Evolutionary conservation across 2,888 invertebrate genomes (phyloP).

Genomic region (Hirtodrosophila cameraria): DNA sequence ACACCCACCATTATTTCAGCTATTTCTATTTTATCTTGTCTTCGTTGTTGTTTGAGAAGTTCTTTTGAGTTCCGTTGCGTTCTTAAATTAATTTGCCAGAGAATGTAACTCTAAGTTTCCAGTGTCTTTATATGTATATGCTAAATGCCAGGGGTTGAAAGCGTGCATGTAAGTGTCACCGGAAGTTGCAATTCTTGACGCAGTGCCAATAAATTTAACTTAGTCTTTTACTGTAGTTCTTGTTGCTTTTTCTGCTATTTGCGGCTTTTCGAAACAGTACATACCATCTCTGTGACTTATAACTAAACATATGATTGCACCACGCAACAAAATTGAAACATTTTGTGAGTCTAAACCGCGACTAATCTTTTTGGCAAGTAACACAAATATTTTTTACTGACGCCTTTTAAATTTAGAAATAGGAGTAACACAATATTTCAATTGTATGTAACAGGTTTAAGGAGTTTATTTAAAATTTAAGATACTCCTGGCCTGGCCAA

Average conservation of each 20-base stretch:
- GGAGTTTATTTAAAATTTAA: no score
- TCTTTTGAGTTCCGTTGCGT: conserved; percentile 66
- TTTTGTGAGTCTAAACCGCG: no score
- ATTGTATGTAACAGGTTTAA: no score
- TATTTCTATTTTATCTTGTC: conserved; percentile 78
- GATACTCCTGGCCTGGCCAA: no score
- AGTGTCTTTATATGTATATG: conserved; percentile 33
- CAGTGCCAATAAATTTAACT: conserved; percentile 76
- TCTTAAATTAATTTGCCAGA: conserved; percentile 54
- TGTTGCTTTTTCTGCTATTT: conserved; percentile 49
- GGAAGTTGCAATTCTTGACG: conserved; percentile 73
- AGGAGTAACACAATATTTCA: no score
- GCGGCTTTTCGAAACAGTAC: conserved; percentile 19
- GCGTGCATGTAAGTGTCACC: no score
- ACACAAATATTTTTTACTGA: no score
- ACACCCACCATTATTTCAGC: conserved; percentile 49
- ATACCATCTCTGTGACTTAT: conserved; percentile 16
- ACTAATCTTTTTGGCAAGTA: no score
- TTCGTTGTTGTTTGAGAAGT: conserved; percentile 45
- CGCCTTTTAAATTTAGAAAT: no score
- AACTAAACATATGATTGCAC: no score
- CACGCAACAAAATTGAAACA: no score
- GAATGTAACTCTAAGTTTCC: conserved; percentile 49
- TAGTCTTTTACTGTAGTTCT: conserved; percentile 57
- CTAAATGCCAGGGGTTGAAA: conserved; percentile 23